These are phyloP conservation scores for Drepanosiphum platanoidis DNA, from an alignment of 2,888 invertebrate genomes.

Conservation along the genomic window DNA sequence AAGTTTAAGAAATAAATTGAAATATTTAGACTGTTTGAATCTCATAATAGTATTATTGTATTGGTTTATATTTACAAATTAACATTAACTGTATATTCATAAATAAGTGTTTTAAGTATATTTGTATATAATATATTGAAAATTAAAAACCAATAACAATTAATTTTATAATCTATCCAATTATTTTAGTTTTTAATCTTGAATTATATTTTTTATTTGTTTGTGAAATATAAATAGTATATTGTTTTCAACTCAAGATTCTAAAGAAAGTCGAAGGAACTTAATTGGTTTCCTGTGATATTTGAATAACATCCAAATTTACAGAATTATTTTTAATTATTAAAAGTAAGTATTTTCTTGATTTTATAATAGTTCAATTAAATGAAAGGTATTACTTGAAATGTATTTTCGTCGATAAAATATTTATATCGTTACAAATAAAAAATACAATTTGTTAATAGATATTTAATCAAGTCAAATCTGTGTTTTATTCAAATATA, in stretches of 20 bases:
- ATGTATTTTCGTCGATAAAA: too few relatives aligned
- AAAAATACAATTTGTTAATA: too few relatives aligned
- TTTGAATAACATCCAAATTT: not conserved
- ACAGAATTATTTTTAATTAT: too few relatives aligned
- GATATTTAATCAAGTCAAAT: too few relatives aligned
- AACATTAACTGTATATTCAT: not conserved
- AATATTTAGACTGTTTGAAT: not conserved
- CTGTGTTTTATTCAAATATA: too few relatives aligned
- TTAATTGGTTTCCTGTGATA: too few relatives aligned
- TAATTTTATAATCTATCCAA: not conserved
- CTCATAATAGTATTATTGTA: slow-evolving; percentile 15
- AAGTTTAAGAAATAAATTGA: not conserved
- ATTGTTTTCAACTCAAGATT: too few relatives aligned
- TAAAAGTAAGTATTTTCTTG: too few relatives aligned
- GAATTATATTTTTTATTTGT: not conserved
- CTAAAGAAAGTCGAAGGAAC: too few relatives aligned
- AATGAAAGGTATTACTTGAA: too few relatives aligned
- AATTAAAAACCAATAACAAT: not conserved
- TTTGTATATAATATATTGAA: slow-evolving; percentile 38
- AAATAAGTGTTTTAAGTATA: slow-evolving; percentile 5
- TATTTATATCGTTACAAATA: too few relatives aligned
- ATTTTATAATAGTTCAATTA: too few relatives aligned
- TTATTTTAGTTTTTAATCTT: not conserved
- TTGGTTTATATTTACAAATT: slow-evolving; percentile 26
- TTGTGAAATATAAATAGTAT: not conserved